Base-by-base conservation (phyloP, 2,888 invertebrate genomes). In the Microctonus aethiopoides region DNA sequence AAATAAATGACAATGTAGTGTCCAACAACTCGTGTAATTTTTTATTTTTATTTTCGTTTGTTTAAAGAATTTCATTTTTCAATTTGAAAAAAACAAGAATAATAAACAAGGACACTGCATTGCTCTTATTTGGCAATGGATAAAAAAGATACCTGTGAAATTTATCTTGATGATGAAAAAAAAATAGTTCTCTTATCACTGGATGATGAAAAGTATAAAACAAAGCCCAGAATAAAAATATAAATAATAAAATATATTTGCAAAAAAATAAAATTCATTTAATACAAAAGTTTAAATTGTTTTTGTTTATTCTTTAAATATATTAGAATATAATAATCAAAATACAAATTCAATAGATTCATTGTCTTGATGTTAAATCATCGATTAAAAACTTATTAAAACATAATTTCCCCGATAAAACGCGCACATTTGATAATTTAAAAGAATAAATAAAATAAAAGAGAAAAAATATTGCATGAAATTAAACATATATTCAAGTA, bases 301-400 rank as follows among this genome's bases (percentile, higher is more conserved):
- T 22, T 56, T 2, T 6, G 4, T 13, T 56, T 24, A n/a, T 26
- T 56, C 7, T 39, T 68, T 24, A 62, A n/a, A 54, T 65, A 6
- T 52, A 64, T 56, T 32, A 57, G n/a, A n/a, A 59, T 65, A 63
- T 70, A 70, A 70, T 68, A 72, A 72, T 68, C 70, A 69, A 77
- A 69, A 77, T 70, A 24, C 72, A 74, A 74, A 67, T 72, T 70
- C n/a, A n/a, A 68, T 77, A 76, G 76, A 77, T 75, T 72, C 76
- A 77, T 75, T 77, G 77, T 79, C 77, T 77, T 75, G 77, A 78
- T 79, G 76, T 79, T 75, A 73, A 59, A 77, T 71, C 74, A 76
- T 75, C 76, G 71, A 79, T 80, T 75, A 76, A 77, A 70, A 66
- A 76, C n/a, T n/a, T n/a, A n/a, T n/a, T n/a, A n/a, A n/a, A n/a